Evolutionary conservation across 2,888 invertebrate genomes (phyloP).

Genomic region (Caenorhabditis afra): DNA sequence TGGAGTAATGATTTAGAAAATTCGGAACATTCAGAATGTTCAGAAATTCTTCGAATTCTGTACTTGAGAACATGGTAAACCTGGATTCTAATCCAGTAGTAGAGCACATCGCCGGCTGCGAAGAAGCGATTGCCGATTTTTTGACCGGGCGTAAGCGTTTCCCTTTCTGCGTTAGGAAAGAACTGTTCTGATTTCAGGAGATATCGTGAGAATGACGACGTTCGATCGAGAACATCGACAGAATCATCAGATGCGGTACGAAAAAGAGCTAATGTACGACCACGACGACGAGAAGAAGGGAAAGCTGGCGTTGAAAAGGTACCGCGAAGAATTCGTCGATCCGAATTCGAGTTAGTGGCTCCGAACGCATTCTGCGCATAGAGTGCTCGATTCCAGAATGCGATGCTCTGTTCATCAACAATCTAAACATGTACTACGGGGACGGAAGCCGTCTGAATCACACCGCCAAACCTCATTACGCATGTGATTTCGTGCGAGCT

Average conservation of each 20-base stretch:
- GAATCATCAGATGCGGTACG: conserved; percentile 18
- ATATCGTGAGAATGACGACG: background rate
- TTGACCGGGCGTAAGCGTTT: background rate
- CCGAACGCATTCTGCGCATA: no score
- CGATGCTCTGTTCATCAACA: conserved; percentile 39
- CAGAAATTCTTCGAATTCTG: background rate
- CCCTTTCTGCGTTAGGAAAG: background rate
- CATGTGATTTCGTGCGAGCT: conserved; percentile 21
- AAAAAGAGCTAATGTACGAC: conserved; percentile 13
- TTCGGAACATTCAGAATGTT: no score
- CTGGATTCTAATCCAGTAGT: no score
- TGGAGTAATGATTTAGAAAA: no score
- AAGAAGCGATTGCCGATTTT: background rate
- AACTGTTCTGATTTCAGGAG: background rate
- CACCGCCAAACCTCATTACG: conserved; percentile 15
- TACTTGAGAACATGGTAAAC: background rate
- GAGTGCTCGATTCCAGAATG: conserved; percentile 13
- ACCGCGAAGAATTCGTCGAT: conserved; percentile 18
- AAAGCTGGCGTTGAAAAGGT: conserved; percentile 10
- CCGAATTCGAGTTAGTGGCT: background rate
- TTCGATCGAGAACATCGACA: background rate
- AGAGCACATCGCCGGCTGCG: background rate
- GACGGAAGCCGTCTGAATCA: conserved; percentile 22
- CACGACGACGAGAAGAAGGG: conserved; percentile 1
- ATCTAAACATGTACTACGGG: conserved; percentile 29